Evolutionary conservation across 2,797 vertebrate genomes (phyloP).

Genomic region (Coregonus ussuriensis): DNA sequence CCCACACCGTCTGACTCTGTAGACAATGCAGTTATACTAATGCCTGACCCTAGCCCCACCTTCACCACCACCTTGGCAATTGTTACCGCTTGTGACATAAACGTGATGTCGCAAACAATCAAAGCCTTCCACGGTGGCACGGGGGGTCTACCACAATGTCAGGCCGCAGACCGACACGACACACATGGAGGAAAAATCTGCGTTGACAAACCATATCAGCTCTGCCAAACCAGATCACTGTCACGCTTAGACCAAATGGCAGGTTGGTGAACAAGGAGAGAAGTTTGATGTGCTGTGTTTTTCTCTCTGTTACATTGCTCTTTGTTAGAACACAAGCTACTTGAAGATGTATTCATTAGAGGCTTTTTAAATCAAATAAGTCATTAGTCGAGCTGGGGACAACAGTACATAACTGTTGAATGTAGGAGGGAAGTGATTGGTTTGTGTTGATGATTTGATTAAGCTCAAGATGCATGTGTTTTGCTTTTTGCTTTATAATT

Average conservation of each 20-base stretch:
- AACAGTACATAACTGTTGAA: background rate
- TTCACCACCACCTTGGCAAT: constrained; percentile 47
- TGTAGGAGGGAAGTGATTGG: background rate
- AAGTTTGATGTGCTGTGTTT: background rate
- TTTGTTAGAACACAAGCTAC: background rate
- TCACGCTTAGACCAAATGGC: constrained; percentile 58
- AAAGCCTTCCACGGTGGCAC: constrained; percentile 66
- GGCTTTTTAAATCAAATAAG: constrained; percentile 5
- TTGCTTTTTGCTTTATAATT: constrained; percentile 4
- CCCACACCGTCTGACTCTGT: background rate
- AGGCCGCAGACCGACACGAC: constrained; percentile 58
- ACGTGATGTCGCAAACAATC: constrained; percentile 60
- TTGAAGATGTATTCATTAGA: constrained; percentile 15
- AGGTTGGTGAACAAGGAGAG: constrained; percentile 33
- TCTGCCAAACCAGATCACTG: constrained; percentile 77
- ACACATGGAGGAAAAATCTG: constrained; percentile 61
- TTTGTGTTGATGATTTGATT: constrained; percentile 20
- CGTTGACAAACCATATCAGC: constrained; percentile 79
- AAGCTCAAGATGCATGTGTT: constrained; percentile 6
- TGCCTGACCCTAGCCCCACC: background rate
- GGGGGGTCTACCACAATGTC: constrained; percentile 57
- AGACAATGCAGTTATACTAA: background rate
- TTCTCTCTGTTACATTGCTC: background rate
- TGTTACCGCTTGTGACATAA: constrained; percentile 58
- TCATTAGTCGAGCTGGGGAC: background rate